Evolutionary conservation across 2,888 invertebrate species (phyloP).

Genomic region (Drosophila melanosoma): DNA sequence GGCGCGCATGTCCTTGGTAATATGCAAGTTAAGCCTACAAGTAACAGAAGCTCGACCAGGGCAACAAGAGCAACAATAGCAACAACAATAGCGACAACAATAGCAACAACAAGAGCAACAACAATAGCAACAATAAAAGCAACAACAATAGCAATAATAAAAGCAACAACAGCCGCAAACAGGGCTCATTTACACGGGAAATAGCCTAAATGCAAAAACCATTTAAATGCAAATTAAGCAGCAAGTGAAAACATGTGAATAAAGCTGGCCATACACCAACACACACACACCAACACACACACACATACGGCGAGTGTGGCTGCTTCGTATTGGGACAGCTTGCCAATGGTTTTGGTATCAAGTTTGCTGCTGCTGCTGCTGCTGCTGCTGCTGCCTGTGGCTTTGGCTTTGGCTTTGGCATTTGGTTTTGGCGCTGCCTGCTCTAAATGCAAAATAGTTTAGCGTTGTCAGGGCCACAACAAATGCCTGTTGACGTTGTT

Average conservation of each 20-base stretch:
- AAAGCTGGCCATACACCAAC: constrained; percentile 52
- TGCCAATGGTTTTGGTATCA: constrained; percentile 34
- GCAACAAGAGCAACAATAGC: constrained; percentile 42
- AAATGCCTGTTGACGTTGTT: constrained; percentile 50
- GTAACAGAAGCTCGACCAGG: constrained; percentile 55
- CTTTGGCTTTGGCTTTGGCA: constrained; percentile 31
- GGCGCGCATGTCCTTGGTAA: constrained; percentile 46
- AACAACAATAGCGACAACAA: constrained; percentile 26
- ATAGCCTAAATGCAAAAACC: constrained; percentile 83
- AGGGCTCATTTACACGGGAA: constrained; percentile 83
- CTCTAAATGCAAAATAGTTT: constrained; percentile 80
- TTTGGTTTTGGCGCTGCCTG: constrained; percentile 30
- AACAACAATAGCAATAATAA: constrained; percentile 13
- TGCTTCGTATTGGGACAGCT: constrained; percentile 43
- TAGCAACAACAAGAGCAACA: constrained; percentile 36
- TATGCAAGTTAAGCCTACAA: constrained; percentile 62
- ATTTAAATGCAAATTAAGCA: constrained; percentile 84
- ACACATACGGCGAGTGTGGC: constrained; percentile 23
- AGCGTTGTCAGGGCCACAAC: constrained; percentile 63
- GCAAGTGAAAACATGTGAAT: constrained; percentile 83
- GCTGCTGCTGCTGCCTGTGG: constrained; percentile 5
- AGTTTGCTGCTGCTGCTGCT: constrained; percentile 13
- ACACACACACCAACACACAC: constrained; percentile 2
- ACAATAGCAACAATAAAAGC: constrained; percentile 18
- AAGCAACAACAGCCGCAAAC: constrained; percentile 47